These are phyloP conservation scores for Petaurus breviceps DNA, from an alignment of 2,113 vertebrate genomes.

Conservation along the genomic window DNA sequence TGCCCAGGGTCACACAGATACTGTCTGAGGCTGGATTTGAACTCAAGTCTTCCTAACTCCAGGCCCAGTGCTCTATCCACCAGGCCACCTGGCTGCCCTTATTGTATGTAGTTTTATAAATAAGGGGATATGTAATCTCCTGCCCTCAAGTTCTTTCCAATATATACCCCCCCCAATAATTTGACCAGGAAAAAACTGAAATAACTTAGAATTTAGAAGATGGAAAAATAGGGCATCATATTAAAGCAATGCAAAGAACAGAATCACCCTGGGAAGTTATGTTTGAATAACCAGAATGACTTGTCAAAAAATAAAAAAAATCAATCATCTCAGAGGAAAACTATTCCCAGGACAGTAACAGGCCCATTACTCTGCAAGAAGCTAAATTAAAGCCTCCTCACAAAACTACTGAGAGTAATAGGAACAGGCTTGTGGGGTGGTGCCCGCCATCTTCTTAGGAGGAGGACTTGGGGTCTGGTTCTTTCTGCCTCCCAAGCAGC, in stretches of 20 bases:
- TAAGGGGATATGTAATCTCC: background rate
- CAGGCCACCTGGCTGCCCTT: background rate
- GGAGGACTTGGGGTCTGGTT: background rate
- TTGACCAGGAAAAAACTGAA: background rate
- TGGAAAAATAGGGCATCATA: background rate
- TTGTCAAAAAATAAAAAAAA: constrained; percentile 27
- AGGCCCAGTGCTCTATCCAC: no score
- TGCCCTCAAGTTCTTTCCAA: constrained; percentile 5
- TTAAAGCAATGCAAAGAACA: background rate
- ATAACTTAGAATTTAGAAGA: background rate
- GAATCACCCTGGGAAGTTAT: background rate
- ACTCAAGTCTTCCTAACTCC: no score
- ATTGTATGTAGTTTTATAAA: background rate
- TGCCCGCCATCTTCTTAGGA: background rate
- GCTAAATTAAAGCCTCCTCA: constrained; percentile 6
- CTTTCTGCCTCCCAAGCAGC: background rate
- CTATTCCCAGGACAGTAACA: background rate
- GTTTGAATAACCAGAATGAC: background rate
- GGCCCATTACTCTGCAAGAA: constrained; percentile 43
- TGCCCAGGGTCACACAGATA: background rate
- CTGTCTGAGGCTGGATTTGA: background rate
- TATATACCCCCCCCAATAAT: background rate
- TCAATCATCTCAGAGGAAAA: background rate
- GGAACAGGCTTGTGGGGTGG: background rate
- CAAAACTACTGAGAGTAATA: background rate